Evolutionary conservation across 2,888 invertebrate genomes (phyloP).

Genomic region (Dryadula phaetusa): DNA sequence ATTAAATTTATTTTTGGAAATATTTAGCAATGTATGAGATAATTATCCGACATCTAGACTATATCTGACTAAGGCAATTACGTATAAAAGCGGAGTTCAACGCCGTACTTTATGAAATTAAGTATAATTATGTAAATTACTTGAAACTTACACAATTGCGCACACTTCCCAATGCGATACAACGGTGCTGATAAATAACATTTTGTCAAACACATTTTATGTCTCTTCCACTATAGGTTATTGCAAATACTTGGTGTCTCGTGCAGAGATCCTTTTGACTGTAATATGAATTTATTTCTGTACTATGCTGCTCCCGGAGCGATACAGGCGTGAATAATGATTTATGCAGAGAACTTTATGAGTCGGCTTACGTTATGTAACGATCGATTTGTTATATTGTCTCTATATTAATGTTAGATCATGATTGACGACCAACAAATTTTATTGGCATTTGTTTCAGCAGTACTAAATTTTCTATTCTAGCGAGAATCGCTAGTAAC

Average conservation of each 20-base stretch:
- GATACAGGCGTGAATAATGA: slow-evolving; percentile 48
- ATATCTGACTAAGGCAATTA: too few species aligned
- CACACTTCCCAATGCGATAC: too few species aligned
- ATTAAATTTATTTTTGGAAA: background rate
- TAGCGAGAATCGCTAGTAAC: too few species aligned
- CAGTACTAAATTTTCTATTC: too few species aligned
- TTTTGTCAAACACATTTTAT: background rate
- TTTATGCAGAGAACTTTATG: slow-evolving; percentile 32
- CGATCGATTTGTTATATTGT: slow-evolving; percentile 31
- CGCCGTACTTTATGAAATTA: too few species aligned
- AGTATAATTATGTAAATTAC: too few species aligned
- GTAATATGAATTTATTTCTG: slow-evolving; percentile 53
- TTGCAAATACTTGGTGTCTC: slow-evolving; percentile 45
- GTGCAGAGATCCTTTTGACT: slow-evolving; percentile 47
- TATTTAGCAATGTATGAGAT: too few species aligned
- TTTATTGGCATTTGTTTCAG: background rate
- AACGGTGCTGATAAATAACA: too few species aligned
- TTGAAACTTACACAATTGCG: too few species aligned
- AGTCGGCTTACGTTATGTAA: slow-evolving; percentile 44
- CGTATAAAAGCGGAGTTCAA: too few species aligned
- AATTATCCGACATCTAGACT: too few species aligned
- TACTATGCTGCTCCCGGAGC: slow-evolving; percentile 49
- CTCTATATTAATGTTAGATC: slow-evolving; percentile 10
- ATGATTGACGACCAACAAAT: slow-evolving; percentile 15
- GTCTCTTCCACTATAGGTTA: background rate